Base-by-base conservation (phyloP, 2,797 vertebrate species). In the Hydrolagus colliei region DNA sequence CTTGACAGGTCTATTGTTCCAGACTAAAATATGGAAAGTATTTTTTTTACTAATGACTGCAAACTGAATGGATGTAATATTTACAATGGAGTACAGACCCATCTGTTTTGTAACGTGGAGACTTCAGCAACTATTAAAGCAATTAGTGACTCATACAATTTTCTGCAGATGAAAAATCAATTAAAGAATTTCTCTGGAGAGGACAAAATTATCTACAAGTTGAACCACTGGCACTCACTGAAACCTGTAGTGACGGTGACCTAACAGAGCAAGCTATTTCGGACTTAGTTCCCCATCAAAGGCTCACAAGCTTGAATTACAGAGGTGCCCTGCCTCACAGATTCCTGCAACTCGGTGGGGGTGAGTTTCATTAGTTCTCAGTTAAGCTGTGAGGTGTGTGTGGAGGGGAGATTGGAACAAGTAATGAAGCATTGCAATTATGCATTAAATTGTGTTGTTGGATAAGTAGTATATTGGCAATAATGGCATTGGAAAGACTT, bases 161-260 rank as follows among this genome's bases (percentile, higher is more conserved):
- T 62, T 79, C 77, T 63, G 61, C 52, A 78, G 76, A 63, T 22
- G 10, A 13, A 62, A 62, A 78, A 78, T 78, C 59, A 78, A 78
- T 79, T 62, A 27, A 79, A 11, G 8, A 79, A 20, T 63, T 62
- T 13, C 12, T 13, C 77, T 12, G 27, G 6, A 14, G n/a, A 14
- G 59, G 77, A 14, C 27, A 27, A 79, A 79, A 32, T 79, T 13
- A 79, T 79, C 61, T 62, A 63, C 59, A 79, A 14, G 52, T 63
- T 12, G 22, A 79, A 79, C 13, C 62, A 27, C 18, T 16, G 61
- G 11, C n/a, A 14, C 52, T 77, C 41, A 20, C 22, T 62, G 61
- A 32, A n/a, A 63, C 76, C 63, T n/a, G 63, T 6, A 27, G 61
- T 13, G 12, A 65, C 22, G 77, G 11, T 27, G 61, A 63, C 61